Percentiles rank a stretch among this genome's conserved stretches.
Evolutionary conservation across 2,888 invertebrate genomes (phyloP).

Genomic region (Lithodes maja): DNA sequence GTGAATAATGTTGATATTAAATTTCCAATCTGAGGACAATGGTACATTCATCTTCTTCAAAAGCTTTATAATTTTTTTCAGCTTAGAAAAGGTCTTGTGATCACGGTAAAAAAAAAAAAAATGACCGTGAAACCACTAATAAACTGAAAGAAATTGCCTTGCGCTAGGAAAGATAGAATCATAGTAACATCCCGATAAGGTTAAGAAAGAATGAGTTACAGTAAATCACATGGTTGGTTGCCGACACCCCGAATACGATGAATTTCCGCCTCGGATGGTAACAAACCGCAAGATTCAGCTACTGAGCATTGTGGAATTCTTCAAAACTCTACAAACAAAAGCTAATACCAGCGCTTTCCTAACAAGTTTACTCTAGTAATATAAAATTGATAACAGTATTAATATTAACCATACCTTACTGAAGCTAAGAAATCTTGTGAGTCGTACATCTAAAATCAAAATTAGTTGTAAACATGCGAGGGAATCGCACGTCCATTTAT

Average conservation of each 20-base stretch:
- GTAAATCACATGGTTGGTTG: neutral
- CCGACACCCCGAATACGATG: neutral
- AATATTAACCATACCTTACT: slow-evolving; percentile 9
- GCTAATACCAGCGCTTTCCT: slow-evolving; percentile 4
- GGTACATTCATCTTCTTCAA: neutral
- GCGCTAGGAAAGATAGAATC: neutral
- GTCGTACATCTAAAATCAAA: neutral
- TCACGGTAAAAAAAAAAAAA: neutral
- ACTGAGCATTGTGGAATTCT: slow-evolving; percentile 17
- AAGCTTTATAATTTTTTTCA: neutral
- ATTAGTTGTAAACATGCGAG: neutral
- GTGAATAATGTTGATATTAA: no score
- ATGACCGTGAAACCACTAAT: neutral
- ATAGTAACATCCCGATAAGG: neutral
- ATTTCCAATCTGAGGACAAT: no score
- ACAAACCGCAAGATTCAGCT: neutral
- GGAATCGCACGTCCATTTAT: slow-evolving; percentile 1
- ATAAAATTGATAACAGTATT: slow-evolving; percentile 14
- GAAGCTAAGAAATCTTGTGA: neutral
- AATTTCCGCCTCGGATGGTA: neutral
- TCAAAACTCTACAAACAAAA: slow-evolving; percentile 9
- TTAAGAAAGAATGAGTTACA: neutral
- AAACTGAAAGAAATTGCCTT: neutral
- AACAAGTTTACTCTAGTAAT: neutral
- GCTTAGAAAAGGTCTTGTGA: neutral